Evolutionary conservation across 2,113 vertebrate species (phyloP).

Genomic region (Alethe castanea): DNA sequence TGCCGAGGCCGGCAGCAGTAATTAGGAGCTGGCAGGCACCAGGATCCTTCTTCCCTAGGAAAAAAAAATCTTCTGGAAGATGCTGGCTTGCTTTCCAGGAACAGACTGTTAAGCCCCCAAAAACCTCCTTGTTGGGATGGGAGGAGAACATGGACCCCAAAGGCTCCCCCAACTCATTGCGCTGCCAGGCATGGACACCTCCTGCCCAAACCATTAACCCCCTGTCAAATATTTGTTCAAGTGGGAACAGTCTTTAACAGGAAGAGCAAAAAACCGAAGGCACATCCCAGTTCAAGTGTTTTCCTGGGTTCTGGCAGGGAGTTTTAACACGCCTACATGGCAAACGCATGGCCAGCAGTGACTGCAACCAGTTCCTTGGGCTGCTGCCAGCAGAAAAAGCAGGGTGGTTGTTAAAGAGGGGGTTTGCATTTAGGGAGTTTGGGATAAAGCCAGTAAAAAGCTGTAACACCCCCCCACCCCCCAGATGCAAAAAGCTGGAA

Average conservation of each 20-base stretch:
- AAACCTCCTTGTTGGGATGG: neutral
- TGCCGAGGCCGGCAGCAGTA: neutral
- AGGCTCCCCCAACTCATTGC: too few species aligned
- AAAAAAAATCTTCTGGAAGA: neutral
- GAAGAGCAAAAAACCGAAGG: neutral
- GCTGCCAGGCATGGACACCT: neutral
- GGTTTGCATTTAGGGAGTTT: neutral
- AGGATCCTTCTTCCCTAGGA: neutral
- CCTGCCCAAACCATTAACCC: neutral
- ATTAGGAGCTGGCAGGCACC: neutral
- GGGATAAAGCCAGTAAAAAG: neutral
- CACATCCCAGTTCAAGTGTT: neutral
- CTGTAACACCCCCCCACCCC: neutral
- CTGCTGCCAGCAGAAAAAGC: neutral
- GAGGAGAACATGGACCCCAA: neutral
- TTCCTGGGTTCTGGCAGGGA: neutral
- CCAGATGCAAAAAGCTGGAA: neutral
- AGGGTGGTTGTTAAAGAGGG: neutral
- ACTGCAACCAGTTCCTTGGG: neutral
- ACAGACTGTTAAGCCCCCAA: neutral
- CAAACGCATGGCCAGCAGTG: neutral
- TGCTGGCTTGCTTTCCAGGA: neutral
- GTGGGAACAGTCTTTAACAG: neutral
- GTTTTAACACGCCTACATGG: neutral
- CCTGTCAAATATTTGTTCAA: neutral